These are phyloP conservation scores for Macrotus californicus DNA, from an alignment of 2,113 vertebrate species.

Conservation along the genomic window DNA sequence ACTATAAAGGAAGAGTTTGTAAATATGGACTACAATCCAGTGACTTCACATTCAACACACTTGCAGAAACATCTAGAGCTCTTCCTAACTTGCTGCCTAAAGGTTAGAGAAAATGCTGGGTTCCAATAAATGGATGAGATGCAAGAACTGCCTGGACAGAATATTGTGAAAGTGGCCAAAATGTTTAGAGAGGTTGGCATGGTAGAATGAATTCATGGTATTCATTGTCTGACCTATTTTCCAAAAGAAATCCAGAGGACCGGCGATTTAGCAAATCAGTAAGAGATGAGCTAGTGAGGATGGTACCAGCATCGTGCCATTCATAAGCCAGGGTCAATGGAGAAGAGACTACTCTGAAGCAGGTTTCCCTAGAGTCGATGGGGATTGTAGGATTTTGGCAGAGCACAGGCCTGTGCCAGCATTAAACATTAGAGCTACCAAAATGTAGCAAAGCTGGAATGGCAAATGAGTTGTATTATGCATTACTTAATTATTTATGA, in stretches of 20 bases:
- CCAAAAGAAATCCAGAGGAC: background rate
- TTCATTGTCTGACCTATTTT: slow-evolving; percentile 8
- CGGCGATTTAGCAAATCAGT: background rate
- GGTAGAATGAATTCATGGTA: background rate
- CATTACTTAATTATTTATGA: background rate
- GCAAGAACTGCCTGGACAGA: background rate
- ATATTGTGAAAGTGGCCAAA: background rate
- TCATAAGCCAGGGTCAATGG: background rate
- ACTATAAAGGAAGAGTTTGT: background rate
- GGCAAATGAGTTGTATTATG: background rate
- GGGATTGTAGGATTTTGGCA: background rate
- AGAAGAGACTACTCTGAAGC: background rate
- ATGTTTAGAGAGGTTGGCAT: background rate
- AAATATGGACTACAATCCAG: background rate
- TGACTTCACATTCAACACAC: background rate
- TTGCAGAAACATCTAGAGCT: background rate
- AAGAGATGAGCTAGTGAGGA: background rate
- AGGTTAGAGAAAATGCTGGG: background rate
- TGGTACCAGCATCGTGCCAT: background rate
- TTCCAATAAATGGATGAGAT: background rate
- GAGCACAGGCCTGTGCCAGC: background rate
- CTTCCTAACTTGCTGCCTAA: background rate
- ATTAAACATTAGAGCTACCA: background rate
- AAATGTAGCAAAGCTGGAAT: background rate
- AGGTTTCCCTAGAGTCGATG: background rate